phyloP scores from a whole-genome alignment of 64 coral and sea anemone species.

The Montipora capricornis region DNA sequence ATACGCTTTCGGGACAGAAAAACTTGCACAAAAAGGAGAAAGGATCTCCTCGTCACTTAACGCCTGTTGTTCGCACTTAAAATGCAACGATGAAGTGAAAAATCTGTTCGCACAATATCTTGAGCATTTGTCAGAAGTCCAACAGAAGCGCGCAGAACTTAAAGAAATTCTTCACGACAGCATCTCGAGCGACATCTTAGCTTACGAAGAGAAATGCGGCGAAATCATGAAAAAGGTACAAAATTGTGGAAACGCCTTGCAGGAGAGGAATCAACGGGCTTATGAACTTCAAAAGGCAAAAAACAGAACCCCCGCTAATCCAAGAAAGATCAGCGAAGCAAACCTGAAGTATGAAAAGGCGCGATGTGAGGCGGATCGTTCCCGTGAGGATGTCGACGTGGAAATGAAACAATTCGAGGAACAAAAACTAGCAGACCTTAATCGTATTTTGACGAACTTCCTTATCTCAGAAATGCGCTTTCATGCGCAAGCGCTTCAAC shows the following conservation, averaged over 20 bases:
- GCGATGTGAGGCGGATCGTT: conserved; percentile 4
- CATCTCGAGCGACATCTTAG: conserved; percentile 3
- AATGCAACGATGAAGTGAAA: background rate
- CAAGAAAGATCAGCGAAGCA: conserved; percentile 13
- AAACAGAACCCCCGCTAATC: background rate
- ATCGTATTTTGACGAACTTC: conserved; percentile 16
- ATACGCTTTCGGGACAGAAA: background rate
- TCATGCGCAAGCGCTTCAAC: conserved; percentile 35
- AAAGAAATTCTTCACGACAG: conserved; percentile 14
- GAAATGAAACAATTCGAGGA: conserved; percentile 46
- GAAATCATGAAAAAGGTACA: conserved; percentile 21
- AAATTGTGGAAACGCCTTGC: background rate
- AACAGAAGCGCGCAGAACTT: background rate
- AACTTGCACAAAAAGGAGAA: conserved; percentile 36
- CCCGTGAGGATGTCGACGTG: conserved; percentile 20
- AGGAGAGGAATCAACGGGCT: conserved; percentile 16
- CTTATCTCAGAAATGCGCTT: conserved; percentile 39
- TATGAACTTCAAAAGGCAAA: conserved; percentile 21
- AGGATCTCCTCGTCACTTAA: background rate
- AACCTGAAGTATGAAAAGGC: conserved; percentile 18
- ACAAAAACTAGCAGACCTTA: background rate
- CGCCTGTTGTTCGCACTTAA: background rate
- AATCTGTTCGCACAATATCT: background rate
- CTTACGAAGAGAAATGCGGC: conserved; percentile 15
- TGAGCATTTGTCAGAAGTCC: conserved; percentile 13